phyloP scores from a whole-genome alignment of 2,888 invertebrate species.

The Bombylius major region DNA sequence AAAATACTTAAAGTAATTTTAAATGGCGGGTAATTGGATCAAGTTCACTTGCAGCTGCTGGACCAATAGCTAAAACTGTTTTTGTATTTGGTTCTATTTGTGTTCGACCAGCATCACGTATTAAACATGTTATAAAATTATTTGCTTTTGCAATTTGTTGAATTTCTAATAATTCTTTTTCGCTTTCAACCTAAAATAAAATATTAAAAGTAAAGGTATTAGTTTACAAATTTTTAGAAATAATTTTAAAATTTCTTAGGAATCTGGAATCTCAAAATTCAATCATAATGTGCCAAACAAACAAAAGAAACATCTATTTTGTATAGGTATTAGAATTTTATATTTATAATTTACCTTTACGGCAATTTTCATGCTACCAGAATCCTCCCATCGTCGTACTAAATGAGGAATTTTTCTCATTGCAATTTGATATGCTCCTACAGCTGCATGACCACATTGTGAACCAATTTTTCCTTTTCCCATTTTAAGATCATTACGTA shows the following conservation, averaged over 20 bases:
- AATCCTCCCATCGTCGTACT: constrained; percentile 44
- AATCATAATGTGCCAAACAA: too few species aligned
- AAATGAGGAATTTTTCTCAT: constrained; percentile 47
- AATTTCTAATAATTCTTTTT: constrained; percentile 57
- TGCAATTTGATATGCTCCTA: constrained; percentile 68
- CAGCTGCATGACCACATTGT: constrained; percentile 90
- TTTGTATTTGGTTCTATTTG: constrained; percentile 79
- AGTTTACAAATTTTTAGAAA: too few species aligned
- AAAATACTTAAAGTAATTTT: constrained; percentile 42
- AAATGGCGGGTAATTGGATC: constrained; percentile 79
- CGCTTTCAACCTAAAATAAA: constrained; percentile 46
- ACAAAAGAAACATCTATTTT: too few species aligned
- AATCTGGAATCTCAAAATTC: too few species aligned
- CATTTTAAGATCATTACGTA: constrained; percentile 86
- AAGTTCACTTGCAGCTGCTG: constrained; percentile 62
- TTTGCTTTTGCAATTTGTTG: constrained; percentile 52
- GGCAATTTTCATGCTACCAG: constrained; percentile 80
- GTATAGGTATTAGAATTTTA: background rate
- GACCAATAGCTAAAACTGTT: constrained; percentile 90
- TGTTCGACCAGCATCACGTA: constrained; percentile 86
- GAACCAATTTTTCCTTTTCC: constrained; percentile 90
- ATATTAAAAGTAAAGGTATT: background rate
- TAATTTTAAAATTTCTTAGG: too few species aligned
- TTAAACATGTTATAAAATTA: constrained; percentile 59
- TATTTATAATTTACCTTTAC: constrained; percentile 43